Evolutionary conservation across 2,113 vertebrate species (phyloP), one percentile per base, ranked within the genome.

Genomic region (Lagopus muta): DNA sequence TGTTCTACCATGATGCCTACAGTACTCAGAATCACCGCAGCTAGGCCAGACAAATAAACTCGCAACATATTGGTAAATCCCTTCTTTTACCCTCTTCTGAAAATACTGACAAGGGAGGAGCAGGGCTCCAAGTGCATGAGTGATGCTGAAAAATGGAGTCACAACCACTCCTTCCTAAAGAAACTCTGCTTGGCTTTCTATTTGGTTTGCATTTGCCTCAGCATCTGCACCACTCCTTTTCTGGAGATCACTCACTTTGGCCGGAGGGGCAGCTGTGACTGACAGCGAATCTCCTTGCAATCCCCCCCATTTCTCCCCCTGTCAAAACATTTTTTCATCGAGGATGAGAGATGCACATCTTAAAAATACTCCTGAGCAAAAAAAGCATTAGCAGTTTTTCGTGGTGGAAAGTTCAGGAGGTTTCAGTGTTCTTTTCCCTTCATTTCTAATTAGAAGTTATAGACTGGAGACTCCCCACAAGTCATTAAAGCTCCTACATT

Each of bases 381-480:
- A 66, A 30, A 20, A 36, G 13, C 5, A 6, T 14, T 52, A 52
- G 20, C 75, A 72, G 60, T 54, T 86, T 73, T 34, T 4, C 27
- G 8, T 32, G 32, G 40, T 57, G 16, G 34, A 78, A 93, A 82
- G 66, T 69, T 79, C 65, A 58, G 65, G 86, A 88, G 25, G 10
- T 89, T 88, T 86, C 61, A 42, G 32, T 52, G 52, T 73, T 94
- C 57, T 86, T 78, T 70, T 3, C 24, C 11, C 40, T 60, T 89
- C 22, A 6, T 72, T 90, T 90, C 70, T 76, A 82, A 38, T 61
- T 76, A 54, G 66, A 90, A 79, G 62, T 94, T 94, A 69, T 47
- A 81, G 77, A 55, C 38, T 72, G 43, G 83, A 79, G 83, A 78
- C 66, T 71, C 61, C 83, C n/a, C 61, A 65, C 30, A 91, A 88